Percentiles rank a stretch among this genome's conserved stretches.
Conservation (phyloP, 2,113 vertebrate species). For the Solenodon paradoxus region DNA sequence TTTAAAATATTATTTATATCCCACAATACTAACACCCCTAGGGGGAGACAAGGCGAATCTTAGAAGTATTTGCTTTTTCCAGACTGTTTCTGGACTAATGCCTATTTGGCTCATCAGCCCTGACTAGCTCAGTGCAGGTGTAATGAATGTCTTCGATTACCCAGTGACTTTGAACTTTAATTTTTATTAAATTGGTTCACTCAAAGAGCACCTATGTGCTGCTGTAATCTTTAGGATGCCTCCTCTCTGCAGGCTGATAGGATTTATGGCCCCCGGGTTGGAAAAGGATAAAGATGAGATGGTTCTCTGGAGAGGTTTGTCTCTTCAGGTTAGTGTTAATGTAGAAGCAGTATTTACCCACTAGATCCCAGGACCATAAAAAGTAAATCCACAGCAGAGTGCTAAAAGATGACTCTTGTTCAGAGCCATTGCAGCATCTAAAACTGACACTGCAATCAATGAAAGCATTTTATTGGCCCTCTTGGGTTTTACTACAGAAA, state of each 20-base stretch:
- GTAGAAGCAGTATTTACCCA: constrained; percentile 52
- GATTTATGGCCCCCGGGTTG: constrained; percentile 53
- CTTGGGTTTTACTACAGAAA: constrained; percentile 67
- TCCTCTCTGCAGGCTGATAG: constrained; percentile 39
- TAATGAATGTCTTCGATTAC: constrained; percentile 55
- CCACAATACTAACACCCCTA: background rate
- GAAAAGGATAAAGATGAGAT: constrained; percentile 62
- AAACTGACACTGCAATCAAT: constrained; percentile 67
- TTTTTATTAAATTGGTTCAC: constrained; percentile 61
- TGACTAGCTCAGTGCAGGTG: background rate
- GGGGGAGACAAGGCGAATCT: background rate
- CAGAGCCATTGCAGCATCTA: constrained; percentile 28
- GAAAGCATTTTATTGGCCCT: constrained; percentile 69
- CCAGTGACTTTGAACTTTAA: constrained; percentile 62
- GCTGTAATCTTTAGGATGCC: constrained; percentile 47
- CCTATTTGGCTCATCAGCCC: background rate
- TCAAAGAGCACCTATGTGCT: constrained; percentile 39
- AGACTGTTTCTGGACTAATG: background rate
- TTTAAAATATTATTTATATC: constrained; percentile 26
- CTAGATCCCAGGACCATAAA: constrained; percentile 57
- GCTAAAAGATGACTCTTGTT: constrained; percentile 55
- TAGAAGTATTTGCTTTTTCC: constrained; percentile 1
- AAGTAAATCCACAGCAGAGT: constrained; percentile 60
- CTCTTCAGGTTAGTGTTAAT: constrained; percentile 72
- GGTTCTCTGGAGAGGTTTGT: constrained; percentile 63